Evolutionary conservation across 2,888 invertebrate species (phyloP), one percentile per base, ranked within the genome.

Genomic region (Anaspis maculata): DNA sequence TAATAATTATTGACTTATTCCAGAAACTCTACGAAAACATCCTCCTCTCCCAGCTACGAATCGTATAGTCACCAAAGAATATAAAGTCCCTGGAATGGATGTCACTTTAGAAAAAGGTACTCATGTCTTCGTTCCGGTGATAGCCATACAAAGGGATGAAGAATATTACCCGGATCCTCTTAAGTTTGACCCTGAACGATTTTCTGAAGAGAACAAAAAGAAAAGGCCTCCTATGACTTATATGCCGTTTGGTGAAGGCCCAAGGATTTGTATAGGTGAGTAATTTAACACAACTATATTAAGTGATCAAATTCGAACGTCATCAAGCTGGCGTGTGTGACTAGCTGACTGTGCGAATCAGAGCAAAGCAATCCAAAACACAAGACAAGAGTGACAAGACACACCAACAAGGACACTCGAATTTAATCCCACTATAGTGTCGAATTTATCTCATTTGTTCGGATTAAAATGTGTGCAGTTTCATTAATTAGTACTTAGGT

Each of bases 11-110:
- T 16, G 9, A 3, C 11, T 9, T 28, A 19, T 51, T 49, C 32
- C 47, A 56, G 64, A 64, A 46, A 57, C 59, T 1, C 39, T 64
- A 14, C 39, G 64, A 15, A 48, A 55, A 27, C 59, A 56, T 34
- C 60, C 64, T 3, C 58, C 60, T 2, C 45, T 54, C 2, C 40
- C 51, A 1, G 19, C 48, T 1, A 6, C 48, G 7, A 37, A 26
- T 21, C 39, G 52, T 14, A 16, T 41, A 24, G 45, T 48, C 33
- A 48, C 37, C 3, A 45, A 46, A 35, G 38, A 45, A 3, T 53
- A 49, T 28, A 33, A 41, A 3, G 30, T 51, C 6, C 48, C 48
- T 4, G 42, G 41, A 13, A 37, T 40, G 3, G 31, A 46, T 30
- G 10, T 42, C 6, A 24, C 32, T 4, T 30, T 52, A 11, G 44